Base-by-base conservation (phyloP, 2,888 invertebrate species). In the Clivina fossor region DNA sequence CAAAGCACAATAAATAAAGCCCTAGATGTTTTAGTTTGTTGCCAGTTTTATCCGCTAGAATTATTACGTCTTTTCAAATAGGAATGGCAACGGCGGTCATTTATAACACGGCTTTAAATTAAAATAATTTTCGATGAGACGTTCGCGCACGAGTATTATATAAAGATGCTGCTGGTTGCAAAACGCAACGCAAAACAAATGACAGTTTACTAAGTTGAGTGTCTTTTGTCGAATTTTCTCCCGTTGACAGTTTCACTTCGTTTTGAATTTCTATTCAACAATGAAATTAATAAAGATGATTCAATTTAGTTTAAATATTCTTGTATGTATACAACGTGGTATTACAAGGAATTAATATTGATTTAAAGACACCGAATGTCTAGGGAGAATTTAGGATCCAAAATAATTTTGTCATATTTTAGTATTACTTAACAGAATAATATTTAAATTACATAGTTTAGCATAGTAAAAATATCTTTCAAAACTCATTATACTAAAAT, bases 71-170 rank as follows among this genome's bases (percentile, higher is more conserved):
- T 33, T 33, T 9, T 4, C 4, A 33, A 33, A 4, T 7, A 11
- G 38, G 20, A 38, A 38, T 19, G 38, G 7, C 18, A 38, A 19
- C 38, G 32, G 5, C 24, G 43, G 41, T 53, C 53, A 53, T 53
- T 44, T 44, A 35, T 44, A 53, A 53, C 30, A 19, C 26, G 4
- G 38, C 38, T 44, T 53, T 44, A 53, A 53, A 53, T 43, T 53
- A 44, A 53, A 53, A 53, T 44, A 44, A 53, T 53, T 53, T 53
- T 7, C 19, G 35, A 51, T n/a, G n/a, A n/a, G n/a, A n/a, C n/a
- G n/a, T n/a, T n/a, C n/a, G n/a, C n/a, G n/a, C n/a, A n/a, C n/a
- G n/a, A n/a, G n/a, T n/a, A n/a, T n/a, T n/a, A n/a, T n/a, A n/a
- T 51, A 43, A 53, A 44, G 35, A 53, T 37, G 44, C 16, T 33